Conservation (phyloP, 2,113 vertebrate genomes). For the Nematolebias whitei region DNA sequence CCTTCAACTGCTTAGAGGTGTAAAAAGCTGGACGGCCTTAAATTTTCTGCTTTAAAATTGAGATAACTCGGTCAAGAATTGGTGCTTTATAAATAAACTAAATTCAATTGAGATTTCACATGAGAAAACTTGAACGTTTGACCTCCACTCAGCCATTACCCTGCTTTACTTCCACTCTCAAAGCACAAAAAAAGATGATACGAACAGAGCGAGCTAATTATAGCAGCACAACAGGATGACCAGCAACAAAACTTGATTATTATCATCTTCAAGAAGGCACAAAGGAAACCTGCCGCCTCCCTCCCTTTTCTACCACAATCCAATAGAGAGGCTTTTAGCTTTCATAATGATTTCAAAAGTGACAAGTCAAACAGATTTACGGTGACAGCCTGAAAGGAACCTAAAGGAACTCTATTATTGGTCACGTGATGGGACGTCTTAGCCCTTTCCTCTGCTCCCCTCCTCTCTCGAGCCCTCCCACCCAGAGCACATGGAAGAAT, state of each 20-base stretch:
- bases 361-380: constrained; percentile 93
- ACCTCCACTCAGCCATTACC: constrained; percentile 38
- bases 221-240: constrained; percentile 73
- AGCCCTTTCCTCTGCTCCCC: constrained; percentile 49
- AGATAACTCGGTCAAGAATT: too few species aligned
- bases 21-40: too few species aligned
- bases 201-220: constrained; percentile 69
- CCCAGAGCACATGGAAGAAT: constrained; percentile 62
- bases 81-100: too few species aligned
- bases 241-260: constrained; percentile 80
- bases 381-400: constrained; percentile 87
- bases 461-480: constrained; percentile 2
- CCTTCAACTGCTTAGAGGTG: too few species aligned
- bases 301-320: constrained; percentile 74
- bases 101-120: too few species aligned
- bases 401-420: constrained; percentile 84
- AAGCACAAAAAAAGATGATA: constrained; percentile 42
- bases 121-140: not conserved
- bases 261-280: constrained; percentile 72
- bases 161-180: constrained; percentile 40
- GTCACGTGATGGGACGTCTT: constrained; percentile 70
- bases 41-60: too few species aligned
- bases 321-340: constrained; percentile 92
- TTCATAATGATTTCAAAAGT: constrained; percentile 93
- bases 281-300: constrained; percentile 75